A percentile compares a stretch with the other conserved stretches of the same genome.
Conservation (phyloP, 2,888 invertebrate species). For the Cryptops parisi region DNA sequence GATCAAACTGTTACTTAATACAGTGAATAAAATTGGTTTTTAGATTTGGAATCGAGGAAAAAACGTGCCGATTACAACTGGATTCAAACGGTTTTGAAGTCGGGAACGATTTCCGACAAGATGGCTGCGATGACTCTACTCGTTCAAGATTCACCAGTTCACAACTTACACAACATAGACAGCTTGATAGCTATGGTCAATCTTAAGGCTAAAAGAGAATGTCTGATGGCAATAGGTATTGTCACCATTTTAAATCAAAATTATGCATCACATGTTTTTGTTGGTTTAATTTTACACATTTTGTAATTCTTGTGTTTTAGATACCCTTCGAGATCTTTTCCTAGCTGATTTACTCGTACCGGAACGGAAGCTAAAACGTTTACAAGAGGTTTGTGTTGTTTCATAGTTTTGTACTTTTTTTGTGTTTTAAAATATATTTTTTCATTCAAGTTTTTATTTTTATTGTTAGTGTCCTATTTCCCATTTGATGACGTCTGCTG, state of each 20-base stretch:
- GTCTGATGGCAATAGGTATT: conserved; percentile 25
- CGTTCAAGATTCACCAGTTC: conserved; percentile 69
- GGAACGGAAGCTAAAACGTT: conserved; percentile 30
- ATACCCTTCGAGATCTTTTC: conserved; percentile 62
- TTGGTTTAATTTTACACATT: too few relatives aligned
- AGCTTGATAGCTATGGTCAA: conserved; percentile 60
- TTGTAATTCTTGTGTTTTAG: conserved; percentile 40
- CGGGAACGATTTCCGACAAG: conserved; percentile 71
- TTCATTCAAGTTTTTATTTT: neutral
- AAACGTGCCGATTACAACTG: conserved; percentile 49
- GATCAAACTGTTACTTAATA: too few relatives aligned
- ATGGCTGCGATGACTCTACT: conserved; percentile 68
- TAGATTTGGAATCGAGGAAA: conserved; percentile 10
- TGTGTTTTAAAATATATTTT: conserved; percentile 23
- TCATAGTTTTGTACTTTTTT: too few relatives aligned
- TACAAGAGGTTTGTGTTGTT: too few relatives aligned
- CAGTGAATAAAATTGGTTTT: too few relatives aligned
- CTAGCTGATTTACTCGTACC: conserved; percentile 44
- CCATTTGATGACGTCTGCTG: conserved; percentile 33
- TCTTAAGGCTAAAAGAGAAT: conserved; percentile 52
- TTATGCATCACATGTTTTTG: too few relatives aligned
- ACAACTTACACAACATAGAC: conserved; percentile 52
- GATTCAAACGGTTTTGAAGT: conserved; percentile 60
- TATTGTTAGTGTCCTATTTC: neutral
- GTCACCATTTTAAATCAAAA: neutral